A percentile compares a stretch with the other conserved stretches of the same genome.
Conservation (phyloP, 2,113 vertebrate species). For the Galeopterus variegatus region DNA sequence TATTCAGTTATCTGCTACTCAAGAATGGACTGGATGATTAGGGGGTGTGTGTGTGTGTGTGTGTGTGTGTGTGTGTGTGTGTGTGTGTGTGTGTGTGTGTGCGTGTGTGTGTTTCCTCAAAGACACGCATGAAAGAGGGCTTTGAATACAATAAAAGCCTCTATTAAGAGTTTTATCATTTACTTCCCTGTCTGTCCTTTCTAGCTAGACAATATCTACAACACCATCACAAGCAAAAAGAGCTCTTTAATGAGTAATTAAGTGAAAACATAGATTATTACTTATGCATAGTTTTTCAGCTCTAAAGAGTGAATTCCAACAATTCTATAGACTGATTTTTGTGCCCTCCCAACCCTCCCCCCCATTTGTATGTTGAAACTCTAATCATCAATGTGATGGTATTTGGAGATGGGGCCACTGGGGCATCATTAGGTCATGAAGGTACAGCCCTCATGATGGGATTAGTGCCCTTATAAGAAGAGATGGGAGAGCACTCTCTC, state of each 20-base stretch:
- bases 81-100: neutral
- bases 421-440: neutral
- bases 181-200: neutral
- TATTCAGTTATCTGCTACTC: neutral
- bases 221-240: neutral
- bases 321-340: neutral
- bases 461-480: neutral
- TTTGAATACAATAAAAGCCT: neutral
- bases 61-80: neutral
- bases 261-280: constrained; percentile 1
- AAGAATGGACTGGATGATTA: neutral
- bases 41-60: too few species aligned
- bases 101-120: neutral
- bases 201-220: neutral
- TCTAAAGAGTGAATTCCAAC: neutral
- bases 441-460: too few species aligned
- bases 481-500: neutral
- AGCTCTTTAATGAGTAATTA: neutral
- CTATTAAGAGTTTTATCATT: neutral
- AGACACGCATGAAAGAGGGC: neutral
- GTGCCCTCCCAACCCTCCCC: neutral
- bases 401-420: neutral
- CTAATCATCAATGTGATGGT: neutral
- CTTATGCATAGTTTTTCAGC: neutral
- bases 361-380: neutral